Evolutionary conservation across 2,113 vertebrate genomes (phyloP).

Genomic region (Corynorhinus townsendii): DNA sequence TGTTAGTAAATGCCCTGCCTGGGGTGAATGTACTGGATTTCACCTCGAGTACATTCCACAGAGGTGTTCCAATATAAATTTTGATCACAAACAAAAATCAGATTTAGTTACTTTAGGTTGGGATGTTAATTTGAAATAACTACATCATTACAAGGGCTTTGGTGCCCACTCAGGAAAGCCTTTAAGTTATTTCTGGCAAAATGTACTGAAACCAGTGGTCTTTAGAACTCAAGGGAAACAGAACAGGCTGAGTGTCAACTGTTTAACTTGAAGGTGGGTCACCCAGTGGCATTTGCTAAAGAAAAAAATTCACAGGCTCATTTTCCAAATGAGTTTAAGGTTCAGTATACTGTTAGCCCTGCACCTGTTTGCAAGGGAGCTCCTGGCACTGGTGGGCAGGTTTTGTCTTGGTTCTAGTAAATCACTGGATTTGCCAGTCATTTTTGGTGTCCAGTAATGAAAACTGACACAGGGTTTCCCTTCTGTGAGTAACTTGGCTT

Average conservation of each 20-base stretch:
- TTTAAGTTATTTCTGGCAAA: slow-evolving; percentile 50
- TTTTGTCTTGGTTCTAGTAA: slow-evolving; percentile 12
- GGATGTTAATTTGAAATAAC: slow-evolving; percentile 46
- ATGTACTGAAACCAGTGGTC: slow-evolving; percentile 3
- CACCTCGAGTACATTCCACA: background rate
- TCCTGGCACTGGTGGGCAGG: background rate
- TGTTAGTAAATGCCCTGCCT: background rate
- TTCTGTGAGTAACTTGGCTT: slow-evolving; percentile 47
- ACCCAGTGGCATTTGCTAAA: background rate
- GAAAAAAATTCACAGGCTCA: background rate
- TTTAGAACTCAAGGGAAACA: slow-evolving; percentile 43
- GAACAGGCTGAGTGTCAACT: background rate
- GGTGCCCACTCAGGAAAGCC: background rate
- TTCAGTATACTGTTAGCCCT: background rate
- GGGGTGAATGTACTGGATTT: background rate
- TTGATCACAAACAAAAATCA: slow-evolving; percentile 32
- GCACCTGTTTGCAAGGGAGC: background rate
- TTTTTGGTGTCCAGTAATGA: background rate
- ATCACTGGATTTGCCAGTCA: background rate
- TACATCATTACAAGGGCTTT: slow-evolving; percentile 2
- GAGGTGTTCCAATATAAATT: slow-evolving; percentile 30
- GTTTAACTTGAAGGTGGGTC: slow-evolving; percentile 21
- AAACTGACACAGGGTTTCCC: background rate
- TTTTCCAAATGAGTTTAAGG: slow-evolving; percentile 46
- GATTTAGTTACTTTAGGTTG: slow-evolving; percentile 42